Percentiles rank a stretch among this genome's conserved stretches.
These are phyloP conservation scores for Buteo buteo DNA, from an alignment of 2,113 vertebrate species.

Conservation along the genomic window DNA sequence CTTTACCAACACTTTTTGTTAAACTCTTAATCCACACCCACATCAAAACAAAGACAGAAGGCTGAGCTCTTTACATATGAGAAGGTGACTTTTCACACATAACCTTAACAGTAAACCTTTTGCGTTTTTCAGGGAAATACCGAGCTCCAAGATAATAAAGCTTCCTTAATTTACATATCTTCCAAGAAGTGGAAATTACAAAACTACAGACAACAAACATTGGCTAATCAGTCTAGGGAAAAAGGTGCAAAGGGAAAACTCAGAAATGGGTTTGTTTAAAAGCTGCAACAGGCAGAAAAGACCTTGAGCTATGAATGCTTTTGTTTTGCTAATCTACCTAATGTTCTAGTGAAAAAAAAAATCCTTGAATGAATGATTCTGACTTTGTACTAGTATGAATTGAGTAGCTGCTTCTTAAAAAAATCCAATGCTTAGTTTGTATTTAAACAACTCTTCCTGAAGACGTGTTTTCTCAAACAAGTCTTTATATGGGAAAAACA, in stretches of 20 bases:
- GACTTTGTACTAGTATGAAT: background rate
- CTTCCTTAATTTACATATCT: slow-evolving; percentile 29
- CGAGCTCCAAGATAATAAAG: slow-evolving; percentile 37
- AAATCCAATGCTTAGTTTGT: background rate
- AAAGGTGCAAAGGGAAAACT: slow-evolving; percentile 15
- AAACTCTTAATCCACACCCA: slow-evolving; percentile 30
- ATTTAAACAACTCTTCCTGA: background rate
- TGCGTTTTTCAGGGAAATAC: slow-evolving; percentile 36
- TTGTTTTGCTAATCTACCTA: slow-evolving; percentile 30
- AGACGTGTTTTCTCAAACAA: background rate
- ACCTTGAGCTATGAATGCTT: background rate
- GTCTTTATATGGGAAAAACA: slow-evolving; percentile 4
- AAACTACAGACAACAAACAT: slow-evolving; percentile 39
- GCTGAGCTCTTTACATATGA: slow-evolving; percentile 47
- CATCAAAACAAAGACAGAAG: slow-evolving; percentile 50
- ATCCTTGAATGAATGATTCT: background rate
- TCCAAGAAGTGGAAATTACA: slow-evolving; percentile 49
- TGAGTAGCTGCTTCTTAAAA: background rate
- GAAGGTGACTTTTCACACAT: slow-evolving; percentile 59
- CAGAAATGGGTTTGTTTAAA: slow-evolving; percentile 17
- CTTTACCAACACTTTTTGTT: slow-evolving; percentile 39
- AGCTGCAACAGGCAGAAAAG: background rate
- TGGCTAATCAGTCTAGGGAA: slow-evolving; percentile 23
- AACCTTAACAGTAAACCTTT: slow-evolving; percentile 45
- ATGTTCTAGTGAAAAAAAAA: background rate